phyloP scores from a whole-genome alignment of 1,140 invertebrate species.

The Trinorchestia longiramus region DNA sequence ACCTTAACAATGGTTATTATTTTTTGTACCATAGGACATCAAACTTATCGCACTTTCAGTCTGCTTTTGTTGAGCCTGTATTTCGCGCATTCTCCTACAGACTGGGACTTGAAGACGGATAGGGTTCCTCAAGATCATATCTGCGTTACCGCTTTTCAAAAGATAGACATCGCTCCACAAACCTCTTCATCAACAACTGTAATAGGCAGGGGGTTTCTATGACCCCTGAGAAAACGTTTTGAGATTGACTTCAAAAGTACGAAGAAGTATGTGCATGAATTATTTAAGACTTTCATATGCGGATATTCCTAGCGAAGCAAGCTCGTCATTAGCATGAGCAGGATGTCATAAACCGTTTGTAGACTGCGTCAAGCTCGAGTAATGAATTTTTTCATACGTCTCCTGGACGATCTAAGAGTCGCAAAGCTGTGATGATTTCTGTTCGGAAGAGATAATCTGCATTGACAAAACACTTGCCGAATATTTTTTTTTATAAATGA shows the following conservation, averaged over 20 bases:
- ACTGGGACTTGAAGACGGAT: not conserved
- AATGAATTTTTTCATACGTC: not conserved
- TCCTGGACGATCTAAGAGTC: too few relatives aligned
- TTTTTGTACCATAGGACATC: not conserved
- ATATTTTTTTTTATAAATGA: too few relatives aligned
- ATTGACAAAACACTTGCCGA: too few relatives aligned
- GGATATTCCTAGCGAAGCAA: not conserved
- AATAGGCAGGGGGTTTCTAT: not conserved
- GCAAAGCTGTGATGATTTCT: too few relatives aligned
- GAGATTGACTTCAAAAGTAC: not conserved
- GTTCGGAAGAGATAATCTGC: too few relatives aligned
- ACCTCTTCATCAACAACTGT: slow-evolving; percentile 40
- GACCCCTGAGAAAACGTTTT: not conserved
- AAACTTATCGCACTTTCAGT: not conserved
- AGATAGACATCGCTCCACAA: not conserved
- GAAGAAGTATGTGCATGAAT: not conserved
- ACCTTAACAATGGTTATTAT: not conserved
- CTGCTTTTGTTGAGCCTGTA: not conserved
- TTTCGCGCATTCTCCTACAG: not conserved
- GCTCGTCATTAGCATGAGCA: not conserved
- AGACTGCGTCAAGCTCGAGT: not conserved
- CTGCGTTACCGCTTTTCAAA: slow-evolving; percentile 1
- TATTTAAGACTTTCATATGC: not conserved
- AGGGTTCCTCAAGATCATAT: slow-evolving; percentile 1
- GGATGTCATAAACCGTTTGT: not conserved